A percentile compares a stretch with the other conserved stretches of the same genome.
Evolutionary conservation across 1,140 invertebrate genomes (phyloP).

Genomic region (Drosophila chauvacae): DNA sequence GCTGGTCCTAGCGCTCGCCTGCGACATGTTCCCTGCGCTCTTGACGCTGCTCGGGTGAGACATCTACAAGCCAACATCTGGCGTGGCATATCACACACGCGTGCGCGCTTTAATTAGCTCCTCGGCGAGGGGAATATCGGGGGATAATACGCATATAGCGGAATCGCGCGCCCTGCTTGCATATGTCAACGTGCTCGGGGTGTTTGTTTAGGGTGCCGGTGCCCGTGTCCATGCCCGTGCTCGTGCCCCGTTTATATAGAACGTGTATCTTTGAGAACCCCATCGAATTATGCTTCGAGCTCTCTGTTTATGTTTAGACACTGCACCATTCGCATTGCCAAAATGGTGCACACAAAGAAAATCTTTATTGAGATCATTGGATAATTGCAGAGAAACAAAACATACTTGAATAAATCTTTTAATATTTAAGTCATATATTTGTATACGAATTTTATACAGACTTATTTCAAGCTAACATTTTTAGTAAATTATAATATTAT

Average conservation of each 20-base stretch:
- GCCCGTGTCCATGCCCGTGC: background rate
- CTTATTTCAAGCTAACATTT: too few relatives aligned
- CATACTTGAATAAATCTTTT: background rate
- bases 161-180: constrained; percentile 26
- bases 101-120: constrained; percentile 75
- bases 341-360: constrained; percentile 33
- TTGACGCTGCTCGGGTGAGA: constrained; percentile 34
- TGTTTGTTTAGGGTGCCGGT: constrained; percentile 53
- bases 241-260: background rate
- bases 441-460: too few relatives aligned
- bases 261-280: constrained; percentile 1
- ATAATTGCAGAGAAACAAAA: background rate
- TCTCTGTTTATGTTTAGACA: constrained; percentile 54
- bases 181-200: constrained; percentile 61
- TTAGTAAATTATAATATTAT: too few relatives aligned
- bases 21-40: constrained; percentile 22
- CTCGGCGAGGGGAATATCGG: constrained; percentile 4
- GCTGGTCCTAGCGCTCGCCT: constrained; percentile 6
- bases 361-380: background rate
- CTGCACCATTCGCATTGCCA: constrained; percentile 48
- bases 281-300: constrained; percentile 28
- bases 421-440: too few relatives aligned
- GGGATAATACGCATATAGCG: constrained; percentile 4
- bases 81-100: constrained; percentile 75
- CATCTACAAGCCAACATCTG: constrained; percentile 63